Base-by-base conservation (phyloP, 2,113 vertebrate species). In the Pteruthius melanotis region DNA sequence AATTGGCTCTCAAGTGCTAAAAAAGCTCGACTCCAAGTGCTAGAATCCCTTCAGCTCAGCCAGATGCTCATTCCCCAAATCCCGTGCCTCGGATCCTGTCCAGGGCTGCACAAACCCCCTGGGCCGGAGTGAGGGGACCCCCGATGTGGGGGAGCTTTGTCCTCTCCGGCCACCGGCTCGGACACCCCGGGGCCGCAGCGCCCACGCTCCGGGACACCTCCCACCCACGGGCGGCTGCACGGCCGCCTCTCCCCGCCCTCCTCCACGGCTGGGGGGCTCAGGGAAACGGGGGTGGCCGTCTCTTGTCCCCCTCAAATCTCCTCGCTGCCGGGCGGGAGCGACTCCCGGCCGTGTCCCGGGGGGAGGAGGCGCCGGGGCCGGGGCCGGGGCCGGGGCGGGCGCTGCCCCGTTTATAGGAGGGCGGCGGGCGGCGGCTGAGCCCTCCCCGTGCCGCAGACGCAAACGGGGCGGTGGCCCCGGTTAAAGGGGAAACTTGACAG, bases 401-500 rank as follows among this genome's bases (percentile, higher is more conserved):
- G 6, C 83, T n/a, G 87, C 37, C 66, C 33, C 52, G 5, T 56
- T 86, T 94, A 96, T 94, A 91, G 87, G 90, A 69, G 95, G 95
- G 95, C 84, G 61, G 84, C 31, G 83, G 77, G 70, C 57, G 45
- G 40, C 17, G 12, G 95, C 80, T 54, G 91, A 40, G 57, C 88
- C 91, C 91, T 88, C 95, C 95, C 93, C 16, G 88, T 15, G 84
- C 80, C 57, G 35, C 93, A 68, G 88, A 95, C 93, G 95, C 95
- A 89, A 93, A 65, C 91, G 93, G 95, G 95, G 95, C 88, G 95
- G 93, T 71, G 95, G 93, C 91, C 85, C 53, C 85, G 22, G 66
- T 95, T 95, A 96, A 96, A 95, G 93, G 77, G 72, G 72, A 95
- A 94, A 76, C 81, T 91, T 95, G 95, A 63, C 93, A 89, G 93